Base-by-base conservation (phyloP, 1,140 invertebrate genomes). In the Lethrus apterus region DNA sequence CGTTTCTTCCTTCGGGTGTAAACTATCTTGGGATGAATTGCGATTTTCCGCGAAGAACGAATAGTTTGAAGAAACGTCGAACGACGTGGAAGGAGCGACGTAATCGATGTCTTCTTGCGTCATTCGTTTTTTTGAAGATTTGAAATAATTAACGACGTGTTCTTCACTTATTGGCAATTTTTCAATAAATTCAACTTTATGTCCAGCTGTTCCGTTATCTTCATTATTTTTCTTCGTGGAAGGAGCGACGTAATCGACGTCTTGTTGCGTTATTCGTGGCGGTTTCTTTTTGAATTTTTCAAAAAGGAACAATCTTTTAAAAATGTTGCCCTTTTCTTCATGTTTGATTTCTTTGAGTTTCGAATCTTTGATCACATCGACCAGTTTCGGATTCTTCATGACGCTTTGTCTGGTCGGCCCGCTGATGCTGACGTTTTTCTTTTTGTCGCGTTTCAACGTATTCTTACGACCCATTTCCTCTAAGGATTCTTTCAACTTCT, bases 301-400 rank as follows among this genome's bases (percentile, higher is more conserved):
- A 2, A 17, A 14, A 14, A 10, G 21, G 1, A 43, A 30, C 3
- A 43, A 13, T 13, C 30, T 43, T 14, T 26, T 43, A 4, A 29
- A 26, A 19, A 26, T 43, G n/a, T 26, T 43, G n/a, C 30, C 40
- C 15, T 31, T 43, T n/a, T 10, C 21, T 26, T 43, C 40, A 4
- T 9, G 9, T 9, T 43, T 43, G 2, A 46, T 29, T 10, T 24
- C 43, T 31, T 8, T 5, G 1, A 46, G 40, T 7, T 46, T 29
- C 9, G 46, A 31, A 41, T 52, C 47, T 9, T 49, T 41, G 8
- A 62, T 31, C n/a, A 62, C 56, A 13, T 51, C 46, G 1, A 40
- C 41, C 8, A 63, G 38, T 41, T 60, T 63, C 15, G 36, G 41
- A 33, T 63, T 60, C 8, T 42, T 55, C 20, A 51, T 18, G n/a